phyloP scores from a whole-genome alignment of 2,797 vertebrate species.

The Tokudaia tokunoshimensis region DNA sequence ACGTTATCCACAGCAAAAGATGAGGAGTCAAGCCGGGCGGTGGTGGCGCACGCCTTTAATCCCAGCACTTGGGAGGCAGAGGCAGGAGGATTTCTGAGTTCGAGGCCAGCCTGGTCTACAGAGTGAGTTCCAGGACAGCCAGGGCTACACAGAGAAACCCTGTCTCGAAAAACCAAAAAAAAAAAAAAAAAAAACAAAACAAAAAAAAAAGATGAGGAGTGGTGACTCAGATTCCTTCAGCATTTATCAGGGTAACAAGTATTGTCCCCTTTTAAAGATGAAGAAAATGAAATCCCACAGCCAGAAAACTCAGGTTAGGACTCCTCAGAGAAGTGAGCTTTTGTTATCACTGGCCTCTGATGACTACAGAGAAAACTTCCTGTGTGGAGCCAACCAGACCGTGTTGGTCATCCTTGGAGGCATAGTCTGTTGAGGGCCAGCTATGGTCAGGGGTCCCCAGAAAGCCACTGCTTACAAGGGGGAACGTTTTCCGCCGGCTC shows the following conservation, averaged over 20 bases:
- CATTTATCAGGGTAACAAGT: neutral
- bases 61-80: too few species aligned
- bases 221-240: neutral
- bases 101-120: too few species aligned
- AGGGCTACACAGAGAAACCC: too few species aligned
- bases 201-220: neutral
- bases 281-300: neutral
- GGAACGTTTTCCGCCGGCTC: neutral
- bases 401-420: neutral
- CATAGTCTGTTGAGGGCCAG: neutral
- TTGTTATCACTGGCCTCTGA: neutral
- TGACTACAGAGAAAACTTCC: neutral
- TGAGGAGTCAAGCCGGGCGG: too few species aligned
- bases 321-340: neutral
- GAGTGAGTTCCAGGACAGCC: too few species aligned
- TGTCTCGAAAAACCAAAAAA: too few species aligned
- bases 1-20: neutral
- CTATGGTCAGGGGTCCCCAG: neutral
- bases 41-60: too few species aligned
- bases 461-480: neutral
- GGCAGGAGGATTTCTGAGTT: too few species aligned
- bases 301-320: neutral
- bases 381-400: neutral
- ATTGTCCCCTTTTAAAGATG: neutral
- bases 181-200: too few species aligned